A percentile compares a stretch with the other conserved stretches of the same genome.
Evolutionary conservation across 2,888 invertebrate species (phyloP).

Genomic region (Eudemis profundana): DNA sequence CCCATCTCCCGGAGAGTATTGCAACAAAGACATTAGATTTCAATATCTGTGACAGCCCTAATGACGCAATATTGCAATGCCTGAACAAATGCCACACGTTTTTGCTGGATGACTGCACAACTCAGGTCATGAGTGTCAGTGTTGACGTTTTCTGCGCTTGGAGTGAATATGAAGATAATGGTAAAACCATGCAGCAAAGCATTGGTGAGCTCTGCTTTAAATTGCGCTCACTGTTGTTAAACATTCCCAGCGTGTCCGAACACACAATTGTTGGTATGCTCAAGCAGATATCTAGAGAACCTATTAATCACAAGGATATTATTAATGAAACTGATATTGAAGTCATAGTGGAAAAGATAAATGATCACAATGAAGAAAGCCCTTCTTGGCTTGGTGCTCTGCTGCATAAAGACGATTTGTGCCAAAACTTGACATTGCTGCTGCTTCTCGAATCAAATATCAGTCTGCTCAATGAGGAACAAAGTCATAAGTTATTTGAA

Average conservation of each 20-base stretch:
- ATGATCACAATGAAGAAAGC: conserved; percentile 57
- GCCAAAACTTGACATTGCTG: conserved; percentile 59
- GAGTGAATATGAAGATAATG: conserved; percentile 74
- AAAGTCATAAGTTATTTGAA: conserved; percentile 60
- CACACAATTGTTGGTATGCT: conserved; percentile 71
- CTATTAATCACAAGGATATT: conserved; percentile 63
- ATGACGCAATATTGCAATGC: conserved; percentile 58
- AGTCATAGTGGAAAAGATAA: conserved; percentile 64
- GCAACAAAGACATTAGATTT: conserved; percentile 49
- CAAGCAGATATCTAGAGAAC: conserved; percentile 69
- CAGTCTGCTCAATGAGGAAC: conserved; percentile 57
- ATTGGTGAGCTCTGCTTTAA: conserved; percentile 72
- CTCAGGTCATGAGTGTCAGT: conserved; percentile 72
- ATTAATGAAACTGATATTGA: conserved; percentile 61
- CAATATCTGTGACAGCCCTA: conserved; percentile 58
- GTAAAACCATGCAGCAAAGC: conserved; percentile 68
- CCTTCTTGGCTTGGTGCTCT: conserved; percentile 68
- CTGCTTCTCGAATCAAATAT: conserved; percentile 59
- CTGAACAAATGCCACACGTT: conserved; percentile 62
- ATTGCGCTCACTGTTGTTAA: conserved; percentile 57
- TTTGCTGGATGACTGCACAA: conserved; percentile 67
- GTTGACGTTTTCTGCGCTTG: conserved; percentile 78
- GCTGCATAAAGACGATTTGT: conserved; percentile 63
- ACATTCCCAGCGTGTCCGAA: conserved; percentile 56
- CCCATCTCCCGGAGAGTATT: conserved; percentile 59